phyloP scores from a whole-genome alignment of 2,113 vertebrate species.

The Pterocles gutturalis region DNA sequence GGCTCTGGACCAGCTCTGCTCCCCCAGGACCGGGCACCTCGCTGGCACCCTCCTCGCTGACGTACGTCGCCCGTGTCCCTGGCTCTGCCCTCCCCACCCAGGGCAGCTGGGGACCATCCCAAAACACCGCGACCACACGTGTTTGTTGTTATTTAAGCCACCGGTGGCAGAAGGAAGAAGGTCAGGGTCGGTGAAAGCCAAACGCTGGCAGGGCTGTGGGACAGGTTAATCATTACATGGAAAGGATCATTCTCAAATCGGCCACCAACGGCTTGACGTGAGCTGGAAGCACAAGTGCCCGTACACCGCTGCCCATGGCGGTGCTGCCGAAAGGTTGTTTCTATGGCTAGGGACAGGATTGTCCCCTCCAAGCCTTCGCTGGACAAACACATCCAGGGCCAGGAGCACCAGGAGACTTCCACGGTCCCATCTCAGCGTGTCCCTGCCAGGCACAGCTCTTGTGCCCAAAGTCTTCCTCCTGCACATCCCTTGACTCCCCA shows the following conservation, averaged over 20 bases:
- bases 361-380: background rate
- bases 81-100: background rate
- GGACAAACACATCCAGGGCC: background rate
- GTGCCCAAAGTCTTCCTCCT: background rate
- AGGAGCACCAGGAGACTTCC: background rate
- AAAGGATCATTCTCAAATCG: conserved; percentile 1
- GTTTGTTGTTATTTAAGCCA: conserved; percentile 31
- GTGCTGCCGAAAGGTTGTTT: background rate
- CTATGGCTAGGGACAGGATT: background rate
- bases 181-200: conserved; percentile 13
- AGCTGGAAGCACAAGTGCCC: background rate
- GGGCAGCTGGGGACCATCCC: conserved; percentile 34
- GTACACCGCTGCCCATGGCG: background rate
- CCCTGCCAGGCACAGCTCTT: background rate
- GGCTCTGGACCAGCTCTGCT: background rate
- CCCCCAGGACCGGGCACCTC: background rate
- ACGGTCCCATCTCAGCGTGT: background rate
- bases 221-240: conserved; percentile 62
- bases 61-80: background rate
- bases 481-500: background rate
- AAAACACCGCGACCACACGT: background rate
- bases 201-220: background rate
- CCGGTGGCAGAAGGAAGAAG: conserved; percentile 18
- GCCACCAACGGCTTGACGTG: background rate
- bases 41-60: background rate